A percentile compares a stretch with the other conserved stretches of the same genome.
Conservation (phyloP, 1,140 invertebrate species). For the Acromyrmex echinatior region DNA sequence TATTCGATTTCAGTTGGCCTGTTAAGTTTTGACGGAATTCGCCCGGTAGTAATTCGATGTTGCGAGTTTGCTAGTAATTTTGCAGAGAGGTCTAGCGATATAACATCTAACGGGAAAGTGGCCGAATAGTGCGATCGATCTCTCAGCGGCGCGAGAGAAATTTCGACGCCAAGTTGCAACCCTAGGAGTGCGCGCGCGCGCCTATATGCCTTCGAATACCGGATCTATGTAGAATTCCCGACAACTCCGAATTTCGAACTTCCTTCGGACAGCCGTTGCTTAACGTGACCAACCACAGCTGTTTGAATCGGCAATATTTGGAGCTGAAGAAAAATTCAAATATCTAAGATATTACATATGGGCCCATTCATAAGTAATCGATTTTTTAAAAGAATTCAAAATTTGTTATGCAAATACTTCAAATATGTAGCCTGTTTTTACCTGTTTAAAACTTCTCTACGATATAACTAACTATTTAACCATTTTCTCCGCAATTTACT, state of each 20-base stretch:
- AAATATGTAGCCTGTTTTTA: not conserved
- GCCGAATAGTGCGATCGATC: slow-evolving; percentile 37
- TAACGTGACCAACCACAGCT: slow-evolving; percentile 35
- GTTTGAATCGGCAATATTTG: slow-evolving; percentile 21
- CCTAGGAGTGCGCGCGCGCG: not conserved
- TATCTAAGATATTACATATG: not conserved
- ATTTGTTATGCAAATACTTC: not conserved
- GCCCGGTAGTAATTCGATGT: slow-evolving; percentile 56
- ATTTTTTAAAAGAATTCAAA: not conserved
- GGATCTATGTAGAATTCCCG: slow-evolving; percentile 27
- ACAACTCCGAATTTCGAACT: slow-evolving; percentile 34
- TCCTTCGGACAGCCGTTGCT: slow-evolving; percentile 43
- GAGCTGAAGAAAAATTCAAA: slow-evolving; percentile 7
- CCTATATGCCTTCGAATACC: slow-evolving; percentile 25
- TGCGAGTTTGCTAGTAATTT: slow-evolving; percentile 53
- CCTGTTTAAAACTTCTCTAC: not conserved
- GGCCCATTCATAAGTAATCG: not conserved
- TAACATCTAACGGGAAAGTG: slow-evolving; percentile 46
- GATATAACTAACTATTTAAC: not conserved
- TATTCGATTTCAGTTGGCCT: slow-evolving; percentile 30
- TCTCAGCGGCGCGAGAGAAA: slow-evolving; percentile 24
- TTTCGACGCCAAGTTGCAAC: slow-evolving; percentile 40
- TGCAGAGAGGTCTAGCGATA: slow-evolving; percentile 52
- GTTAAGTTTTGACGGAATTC: slow-evolving; percentile 60
- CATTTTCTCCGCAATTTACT: not conserved